These are phyloP conservation scores for Pseudoips prasinana DNA, from an alignment of 2,888 invertebrate species.

Conservation along the genomic window DNA sequence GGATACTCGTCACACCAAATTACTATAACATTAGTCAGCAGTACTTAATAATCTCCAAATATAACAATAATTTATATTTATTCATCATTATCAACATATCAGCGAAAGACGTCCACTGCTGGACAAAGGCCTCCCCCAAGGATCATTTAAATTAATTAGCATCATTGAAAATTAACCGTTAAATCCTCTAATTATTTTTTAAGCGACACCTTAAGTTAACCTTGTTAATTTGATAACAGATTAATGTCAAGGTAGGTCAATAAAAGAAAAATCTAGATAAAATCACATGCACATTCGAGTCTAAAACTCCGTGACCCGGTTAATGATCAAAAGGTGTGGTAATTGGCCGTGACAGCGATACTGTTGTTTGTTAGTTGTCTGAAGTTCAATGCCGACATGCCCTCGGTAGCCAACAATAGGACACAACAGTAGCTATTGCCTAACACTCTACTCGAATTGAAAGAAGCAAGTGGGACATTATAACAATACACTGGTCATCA, in stretches of 20 bases:
- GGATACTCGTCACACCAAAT: too few relatives aligned
- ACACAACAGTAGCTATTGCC: conserved; percentile 16
- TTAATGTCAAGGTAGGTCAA: conserved; percentile 41
- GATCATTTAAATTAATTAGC: too few relatives aligned
- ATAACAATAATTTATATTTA: too few relatives aligned
- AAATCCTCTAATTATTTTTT: too few relatives aligned
- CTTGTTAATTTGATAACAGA: conserved; percentile 14
- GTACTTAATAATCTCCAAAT: too few relatives aligned
- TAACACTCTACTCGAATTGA: conserved; percentile 14
- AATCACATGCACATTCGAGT: conserved; percentile 40
- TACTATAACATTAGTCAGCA: too few relatives aligned
- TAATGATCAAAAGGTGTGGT: conserved; percentile 45
- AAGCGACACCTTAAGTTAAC: too few relatives aligned
- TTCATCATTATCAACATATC: too few relatives aligned
- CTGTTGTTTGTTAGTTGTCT: conserved; percentile 22
- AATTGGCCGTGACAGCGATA: conserved; percentile 50
- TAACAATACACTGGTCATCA: not conserved
- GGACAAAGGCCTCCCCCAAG: too few relatives aligned
- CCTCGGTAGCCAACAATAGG: conserved; percentile 13
- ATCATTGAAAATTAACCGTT: too few relatives aligned
- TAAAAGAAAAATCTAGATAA: conserved; percentile 34
- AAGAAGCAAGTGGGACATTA: conserved; percentile 7
- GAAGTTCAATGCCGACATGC: conserved; percentile 58
- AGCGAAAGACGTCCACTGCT: too few relatives aligned
- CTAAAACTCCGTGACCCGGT: conserved; percentile 57